These are phyloP conservation scores for Chunga burmeisteri DNA, from an alignment of 2,113 vertebrate genomes.

Conservation along the genomic window DNA sequence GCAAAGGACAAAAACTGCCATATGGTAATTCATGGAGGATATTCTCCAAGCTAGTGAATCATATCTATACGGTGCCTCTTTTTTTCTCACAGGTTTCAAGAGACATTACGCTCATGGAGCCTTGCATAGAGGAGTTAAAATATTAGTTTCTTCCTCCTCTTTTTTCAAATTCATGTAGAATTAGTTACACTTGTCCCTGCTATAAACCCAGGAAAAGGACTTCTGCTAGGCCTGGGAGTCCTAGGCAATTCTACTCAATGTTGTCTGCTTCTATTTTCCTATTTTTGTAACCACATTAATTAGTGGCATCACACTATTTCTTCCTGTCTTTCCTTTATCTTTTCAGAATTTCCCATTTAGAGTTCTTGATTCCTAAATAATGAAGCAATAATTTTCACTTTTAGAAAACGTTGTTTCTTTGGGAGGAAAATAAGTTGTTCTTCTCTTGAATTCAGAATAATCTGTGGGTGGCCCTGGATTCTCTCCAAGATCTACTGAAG, in stretches of 20 bases:
- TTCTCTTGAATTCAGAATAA: not conserved
- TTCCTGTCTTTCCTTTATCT: not conserved
- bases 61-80: not conserved
- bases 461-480: conserved; percentile 65
- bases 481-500: conserved; percentile 16
- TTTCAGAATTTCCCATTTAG: not conserved
- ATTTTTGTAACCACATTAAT: not conserved
- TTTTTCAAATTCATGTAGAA: not conserved
- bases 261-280: not conserved
- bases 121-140: not conserved
- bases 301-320: not conserved
- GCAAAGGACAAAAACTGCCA: rapidly evolving
- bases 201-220: not conserved
- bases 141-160: not conserved
- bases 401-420: conserved; percentile 10
- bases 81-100: not conserved
- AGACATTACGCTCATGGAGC: not conserved
- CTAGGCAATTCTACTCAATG: not conserved
- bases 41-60: not conserved
- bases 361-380: not conserved
- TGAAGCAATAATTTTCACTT: not conserved
- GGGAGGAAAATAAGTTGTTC: not conserved
- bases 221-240: not conserved
- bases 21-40: not conserved
- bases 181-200: not conserved